Evolutionary conservation across 2,797 vertebrate genomes (phyloP), one percentile per base, ranked within the genome.

Genomic region (Acrossocheilus wenchowensis): DNA sequence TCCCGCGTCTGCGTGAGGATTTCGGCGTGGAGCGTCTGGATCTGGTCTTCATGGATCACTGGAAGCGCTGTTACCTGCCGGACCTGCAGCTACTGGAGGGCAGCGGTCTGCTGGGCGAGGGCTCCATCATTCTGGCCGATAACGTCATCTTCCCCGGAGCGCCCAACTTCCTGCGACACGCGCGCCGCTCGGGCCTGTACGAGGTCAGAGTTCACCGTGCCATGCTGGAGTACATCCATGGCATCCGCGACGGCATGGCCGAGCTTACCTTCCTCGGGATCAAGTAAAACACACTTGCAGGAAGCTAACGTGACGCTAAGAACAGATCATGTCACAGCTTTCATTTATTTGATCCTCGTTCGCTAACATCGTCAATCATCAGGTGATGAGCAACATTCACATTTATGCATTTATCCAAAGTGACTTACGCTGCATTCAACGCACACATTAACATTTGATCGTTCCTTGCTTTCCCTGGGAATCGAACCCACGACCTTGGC

Each of bases 11-110:
- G 48, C 91, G 92, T 52, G 93, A 95, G 52, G 94, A 96, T 36
- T 95, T 96, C 0, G 96, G 95, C 5, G 88, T 99, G 81, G 94
- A 89, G 17, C 92, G 86, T 10, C 90, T 95, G 8, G 96, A 98
- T 81, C 95, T 99, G n/a, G 94, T 99, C 82, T 97, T 99, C 89
- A 97, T 99, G 97, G 96, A 97, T 78, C 98, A 99, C 90, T 95
- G 97, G 95, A 98, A 98, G 90, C 96, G 97, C 71, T 95, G 95
- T 88, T 99, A 99, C 90, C 91, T 96, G 73, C 91, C 95, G 19
- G 97, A 99, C 87, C 95, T 99, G 69, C 96, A 92, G 93, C 93
- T 97, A 86, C 91, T 99, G 91, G 98, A 99, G 82, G 96, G 92
- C 45, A 95, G 95, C 43, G 96, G 93, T 19, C 93, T 99, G 71